Evolutionary conservation across 2,797 vertebrate species (phyloP).

Genomic region (Gouania willdenowi): DNA sequence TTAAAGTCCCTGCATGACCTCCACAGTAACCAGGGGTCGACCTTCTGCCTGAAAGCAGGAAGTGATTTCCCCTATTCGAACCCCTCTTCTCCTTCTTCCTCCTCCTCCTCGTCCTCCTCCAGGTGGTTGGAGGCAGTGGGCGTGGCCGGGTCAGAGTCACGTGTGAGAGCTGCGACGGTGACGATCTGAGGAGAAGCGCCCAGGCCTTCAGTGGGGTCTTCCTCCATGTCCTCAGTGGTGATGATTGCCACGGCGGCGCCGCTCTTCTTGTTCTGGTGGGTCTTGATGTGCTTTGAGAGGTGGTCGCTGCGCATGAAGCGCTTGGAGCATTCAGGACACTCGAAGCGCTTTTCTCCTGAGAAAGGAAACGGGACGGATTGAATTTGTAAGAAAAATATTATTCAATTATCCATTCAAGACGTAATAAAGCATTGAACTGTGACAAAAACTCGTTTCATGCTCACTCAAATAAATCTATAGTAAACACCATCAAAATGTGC

Average conservation of each 20-base stretch:
- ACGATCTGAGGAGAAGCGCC: slow-evolving; percentile 92
- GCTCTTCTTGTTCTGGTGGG: slow-evolving; percentile 98
- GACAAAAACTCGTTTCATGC: too few relatives aligned
- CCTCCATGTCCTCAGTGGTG: slow-evolving; percentile 97
- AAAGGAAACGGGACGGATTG: too few relatives aligned
- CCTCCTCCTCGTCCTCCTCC: slow-evolving; percentile 81
- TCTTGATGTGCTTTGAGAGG: slow-evolving; percentile 99
- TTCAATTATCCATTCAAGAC: too few relatives aligned
- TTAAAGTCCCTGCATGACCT: slow-evolving; percentile 37
- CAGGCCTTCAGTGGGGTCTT: slow-evolving; percentile 87
- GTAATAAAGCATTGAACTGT: too few relatives aligned
- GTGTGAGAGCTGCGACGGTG: slow-evolving; percentile 87
- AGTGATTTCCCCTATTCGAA: slow-evolving; percentile 64
- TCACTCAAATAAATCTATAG: too few relatives aligned
- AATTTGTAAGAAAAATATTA: too few relatives aligned
- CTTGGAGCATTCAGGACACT: slow-evolving; percentile 97
- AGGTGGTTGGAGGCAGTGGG: slow-evolving; percentile 93
- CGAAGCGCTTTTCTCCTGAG: slow-evolving; percentile 96
- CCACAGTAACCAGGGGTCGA: slow-evolving; percentile 53
- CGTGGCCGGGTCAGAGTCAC: slow-evolving; percentile 94
- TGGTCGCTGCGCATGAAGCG: slow-evolving; percentile 99
- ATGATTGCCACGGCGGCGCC: slow-evolving; percentile 93
- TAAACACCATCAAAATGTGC: too few relatives aligned
- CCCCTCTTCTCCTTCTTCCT: slow-evolving; percentile 63
- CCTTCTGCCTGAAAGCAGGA: slow-evolving; percentile 17